These are phyloP conservation scores for Silurus aristotelis DNA, from an alignment of 2,797 vertebrate genomes.

Conservation along the genomic window DNA sequence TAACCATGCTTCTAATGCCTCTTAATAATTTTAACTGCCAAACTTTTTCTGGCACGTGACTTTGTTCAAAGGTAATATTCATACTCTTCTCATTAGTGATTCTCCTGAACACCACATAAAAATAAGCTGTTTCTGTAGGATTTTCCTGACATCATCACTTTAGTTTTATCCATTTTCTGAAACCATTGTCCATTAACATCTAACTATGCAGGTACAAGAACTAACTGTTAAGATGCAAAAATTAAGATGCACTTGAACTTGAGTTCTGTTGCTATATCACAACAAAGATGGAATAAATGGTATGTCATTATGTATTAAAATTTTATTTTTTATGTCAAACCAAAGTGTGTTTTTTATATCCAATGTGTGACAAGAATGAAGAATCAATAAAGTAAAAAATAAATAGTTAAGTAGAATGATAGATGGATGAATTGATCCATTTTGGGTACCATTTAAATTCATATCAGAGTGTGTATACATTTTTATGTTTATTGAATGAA, in stretches of 20 bases:
- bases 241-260: neutral
- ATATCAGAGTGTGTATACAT: no score
- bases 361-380: neutral
- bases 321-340: neutral
- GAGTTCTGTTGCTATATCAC: neutral
- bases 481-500: no score
- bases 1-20: neutral
- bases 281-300: neutral
- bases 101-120: neutral
- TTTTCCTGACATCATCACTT: neutral
- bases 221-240: neutral
- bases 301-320: neutral
- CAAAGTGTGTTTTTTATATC: neutral
- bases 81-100: neutral
- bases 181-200: neutral
- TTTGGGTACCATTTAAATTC: no score
- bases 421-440: neutral
- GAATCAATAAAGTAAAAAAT: neutral
- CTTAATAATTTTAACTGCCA: neutral
- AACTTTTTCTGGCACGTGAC: neutral
- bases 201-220: neutral
- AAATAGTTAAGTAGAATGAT: neutral
- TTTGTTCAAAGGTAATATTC: neutral
- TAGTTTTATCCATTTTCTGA: neutral
- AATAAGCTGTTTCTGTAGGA: neutral